Percentiles rank a stretch among this genome's conserved stretches.
phyloP scores from a whole-genome alignment of 2,797 vertebrate genomes.

The Clarias fuscus region DNA sequence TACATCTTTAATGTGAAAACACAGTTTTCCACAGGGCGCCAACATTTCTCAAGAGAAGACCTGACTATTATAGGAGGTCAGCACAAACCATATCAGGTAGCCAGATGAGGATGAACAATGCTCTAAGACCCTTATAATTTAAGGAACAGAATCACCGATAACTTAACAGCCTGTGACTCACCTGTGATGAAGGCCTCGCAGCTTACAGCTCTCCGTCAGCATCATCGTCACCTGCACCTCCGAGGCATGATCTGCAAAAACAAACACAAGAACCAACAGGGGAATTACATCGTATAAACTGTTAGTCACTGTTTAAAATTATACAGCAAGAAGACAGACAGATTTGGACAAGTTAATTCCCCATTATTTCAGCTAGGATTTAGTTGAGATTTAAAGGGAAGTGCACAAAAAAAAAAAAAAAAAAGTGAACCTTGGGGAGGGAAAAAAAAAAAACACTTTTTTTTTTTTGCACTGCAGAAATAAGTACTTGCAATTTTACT shows the following conservation, averaged over 20 bases:
- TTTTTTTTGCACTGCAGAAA: not conserved
- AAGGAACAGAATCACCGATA: not conserved
- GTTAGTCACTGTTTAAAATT: conserved; percentile 12
- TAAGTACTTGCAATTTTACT: not conserved
- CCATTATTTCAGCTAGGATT: not conserved
- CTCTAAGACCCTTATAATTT: not conserved
- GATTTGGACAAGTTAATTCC: conserved; percentile 32
- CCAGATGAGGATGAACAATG: not conserved
- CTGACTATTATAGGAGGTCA: not conserved
- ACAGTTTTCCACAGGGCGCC: not conserved
- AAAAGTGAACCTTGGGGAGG: too few species aligned
- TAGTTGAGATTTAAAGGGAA: conserved; percentile 9
- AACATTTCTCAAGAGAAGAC: not conserved
- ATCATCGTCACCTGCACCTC: conserved; percentile 99
- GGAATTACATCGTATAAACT: not conserved
- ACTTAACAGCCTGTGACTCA: conserved; percentile 62
- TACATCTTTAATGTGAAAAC: too few species aligned
- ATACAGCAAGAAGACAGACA: conserved; percentile 14
- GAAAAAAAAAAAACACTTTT: too few species aligned
- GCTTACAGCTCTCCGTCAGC: conserved; percentile 97
- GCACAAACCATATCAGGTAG: too few species aligned
- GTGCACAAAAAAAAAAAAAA: not conserved
- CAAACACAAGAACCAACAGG: conserved; percentile 48
- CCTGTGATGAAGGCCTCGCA: conserved; percentile 97
- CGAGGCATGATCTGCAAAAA: conserved; percentile 87